Conservation (phyloP, 2,113 vertebrate species). For the Martes martes region DNA sequence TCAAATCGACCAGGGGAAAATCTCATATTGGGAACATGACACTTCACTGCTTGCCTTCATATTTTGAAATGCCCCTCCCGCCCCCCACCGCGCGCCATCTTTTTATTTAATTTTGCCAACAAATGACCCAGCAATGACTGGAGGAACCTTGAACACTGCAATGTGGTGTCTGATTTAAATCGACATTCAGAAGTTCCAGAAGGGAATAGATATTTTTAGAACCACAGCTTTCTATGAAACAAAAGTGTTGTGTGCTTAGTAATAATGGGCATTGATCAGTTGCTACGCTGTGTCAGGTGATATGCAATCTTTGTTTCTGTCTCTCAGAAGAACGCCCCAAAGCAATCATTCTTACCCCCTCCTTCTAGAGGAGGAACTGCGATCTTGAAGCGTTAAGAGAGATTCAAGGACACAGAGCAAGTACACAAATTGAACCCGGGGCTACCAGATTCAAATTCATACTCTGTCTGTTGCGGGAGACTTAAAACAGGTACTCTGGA, state of each 20-base stretch:
- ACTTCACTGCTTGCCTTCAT: conserved; percentile 69
- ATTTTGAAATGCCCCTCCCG: conserved; percentile 58
- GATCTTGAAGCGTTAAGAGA: background rate
- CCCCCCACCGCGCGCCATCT: rapidly evolving
- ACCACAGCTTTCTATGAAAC: conserved; percentile 47
- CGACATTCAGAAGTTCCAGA: conserved; percentile 35
- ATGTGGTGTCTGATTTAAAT: conserved; percentile 53
- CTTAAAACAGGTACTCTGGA: background rate
- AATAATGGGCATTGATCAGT: background rate
- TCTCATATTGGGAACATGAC: conserved; percentile 68
- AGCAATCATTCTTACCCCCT: rapidly evolving
- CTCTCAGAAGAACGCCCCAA: background rate
- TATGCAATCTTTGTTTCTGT: background rate
- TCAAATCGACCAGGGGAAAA: conserved; percentile 73
- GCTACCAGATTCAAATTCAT: background rate
- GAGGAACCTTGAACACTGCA: conserved; percentile 46
- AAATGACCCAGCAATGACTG: conserved; percentile 62
- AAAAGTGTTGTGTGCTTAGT: background rate
- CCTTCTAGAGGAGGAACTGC: background rate
- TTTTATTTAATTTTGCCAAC: conserved; percentile 66
- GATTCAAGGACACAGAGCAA: background rate
- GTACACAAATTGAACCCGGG: background rate
- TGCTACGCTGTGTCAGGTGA: background rate
- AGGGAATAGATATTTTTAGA: background rate
- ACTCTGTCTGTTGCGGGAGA: background rate